Base-by-base conservation (phyloP, 1,140 invertebrate genomes). In the Macrostomum lignano region DNA sequence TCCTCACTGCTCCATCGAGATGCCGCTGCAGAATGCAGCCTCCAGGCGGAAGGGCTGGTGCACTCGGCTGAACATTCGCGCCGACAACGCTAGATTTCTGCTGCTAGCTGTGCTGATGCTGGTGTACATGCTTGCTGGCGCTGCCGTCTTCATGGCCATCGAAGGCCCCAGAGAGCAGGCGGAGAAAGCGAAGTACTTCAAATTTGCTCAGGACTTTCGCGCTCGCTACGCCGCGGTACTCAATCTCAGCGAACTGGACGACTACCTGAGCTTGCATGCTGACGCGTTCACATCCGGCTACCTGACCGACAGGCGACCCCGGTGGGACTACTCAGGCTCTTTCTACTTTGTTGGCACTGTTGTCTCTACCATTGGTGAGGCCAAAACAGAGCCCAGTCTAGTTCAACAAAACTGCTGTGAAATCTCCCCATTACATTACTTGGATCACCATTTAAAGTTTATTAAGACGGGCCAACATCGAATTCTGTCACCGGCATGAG, bases 331-430 rank as follows among this genome's bases (percentile, higher is more conserved):
- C 42, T 46, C 64, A 0, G 68, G 68, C 36, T 67, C 67, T 34
- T 69, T 71, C 49, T 67, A 70, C 43, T 71, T 70, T 40, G 66
- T 68, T 13, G n/a, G n/a, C n/a, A n/a, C n/a, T n/a, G n/a, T n/a
- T n/a, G n/a, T n/a, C n/a, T n/a, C n/a, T n/a, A n/a, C n/a, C n/a
- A n/a, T n/a, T n/a, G n/a, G n/a, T n/a, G n/a, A n/a, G n/a, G n/a
- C n/a, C n/a, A n/a, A n/a, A n/a, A n/a, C n/a, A n/a, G n/a, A n/a
- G n/a, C n/a, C n/a, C n/a, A n/a, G n/a, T n/a, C n/a, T n/a, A n/a
- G n/a, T n/a, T n/a, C n/a, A n/a, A n/a, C n/a, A n/a, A n/a, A n/a
- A n/a, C n/a, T n/a, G n/a, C n/a, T n/a, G n/a, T n/a, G n/a, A n/a
- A n/a, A n/a, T n/a, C n/a, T n/a, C n/a, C n/a, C n/a, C n/a, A n/a